Percentiles rank a stretch among this genome's conserved stretches.
These are phyloP conservation scores for Ranitomeya imitator DNA, from an alignment of 2,113 vertebrate genomes.

Conservation along the genomic window DNA sequence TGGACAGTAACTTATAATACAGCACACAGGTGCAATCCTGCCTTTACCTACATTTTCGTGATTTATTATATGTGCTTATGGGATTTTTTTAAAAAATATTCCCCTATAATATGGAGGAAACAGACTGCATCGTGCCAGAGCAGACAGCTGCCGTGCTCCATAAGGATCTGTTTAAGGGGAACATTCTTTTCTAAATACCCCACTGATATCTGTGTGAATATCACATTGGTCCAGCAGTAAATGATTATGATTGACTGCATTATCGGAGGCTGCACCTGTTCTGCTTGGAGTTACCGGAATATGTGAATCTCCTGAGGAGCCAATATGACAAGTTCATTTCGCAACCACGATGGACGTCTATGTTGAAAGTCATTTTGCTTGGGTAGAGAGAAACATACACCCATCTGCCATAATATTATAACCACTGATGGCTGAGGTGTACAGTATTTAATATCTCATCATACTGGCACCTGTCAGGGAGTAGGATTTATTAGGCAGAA, in stretches of 20 bases:
- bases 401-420: too few relatives aligned
- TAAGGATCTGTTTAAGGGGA: constrained; percentile 39
- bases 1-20: too few relatives aligned
- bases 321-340: constrained; percentile 22
- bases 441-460: too few relatives aligned
- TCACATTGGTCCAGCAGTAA: constrained; percentile 40
- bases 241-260: constrained; percentile 46
- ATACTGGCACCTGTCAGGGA: too few relatives aligned
- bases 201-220: constrained; percentile 39
- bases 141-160: constrained; percentile 36
- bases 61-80: constrained; percentile 22
- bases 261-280: constrained; percentile 34
- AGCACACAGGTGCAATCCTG: not conserved
- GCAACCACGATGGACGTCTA: not conserved
- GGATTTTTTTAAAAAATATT: not conserved
- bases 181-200: constrained; percentile 36
- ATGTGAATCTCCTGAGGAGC: constrained; percentile 10
- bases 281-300: constrained; percentile 11
- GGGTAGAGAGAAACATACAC: not conserved
- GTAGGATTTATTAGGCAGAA: too few relatives aligned
- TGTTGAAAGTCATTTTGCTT: not conserved
- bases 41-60: not conserved
- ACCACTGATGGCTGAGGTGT: too few relatives aligned
- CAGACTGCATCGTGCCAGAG: constrained; percentile 15
- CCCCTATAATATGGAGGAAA: not conserved